Evolutionary conservation across 2,888 invertebrate genomes (phyloP).

Genomic region (Phymatocera aterrima): DNA sequence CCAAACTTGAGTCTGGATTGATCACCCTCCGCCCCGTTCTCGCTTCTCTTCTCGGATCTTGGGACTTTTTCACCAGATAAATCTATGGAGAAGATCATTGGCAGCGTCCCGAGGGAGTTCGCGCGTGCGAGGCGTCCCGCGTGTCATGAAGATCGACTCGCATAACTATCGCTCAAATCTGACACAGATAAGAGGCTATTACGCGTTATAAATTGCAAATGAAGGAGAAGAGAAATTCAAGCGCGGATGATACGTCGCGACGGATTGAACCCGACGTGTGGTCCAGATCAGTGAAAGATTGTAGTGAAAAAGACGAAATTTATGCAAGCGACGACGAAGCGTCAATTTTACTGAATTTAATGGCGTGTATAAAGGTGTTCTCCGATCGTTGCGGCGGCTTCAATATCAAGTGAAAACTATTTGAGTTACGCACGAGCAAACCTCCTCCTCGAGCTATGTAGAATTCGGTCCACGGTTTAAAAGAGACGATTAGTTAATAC

Average conservation of each 20-base stretch:
- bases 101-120: not conserved
- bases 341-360: too few species aligned
- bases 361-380: too few species aligned
- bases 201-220: conserved; percentile 11
- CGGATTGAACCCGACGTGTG: too few species aligned
- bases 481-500: conserved; percentile 23
- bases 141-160: not conserved
- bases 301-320: too few species aligned
- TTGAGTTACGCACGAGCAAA: conserved; percentile 36
- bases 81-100: conserved; percentile 15
- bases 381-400: too few species aligned
- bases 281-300: too few species aligned
- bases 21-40: not conserved
- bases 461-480: not conserved
- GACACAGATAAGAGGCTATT: not conserved
- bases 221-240: not conserved
- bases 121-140: conserved; percentile 29
- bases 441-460: not conserved
- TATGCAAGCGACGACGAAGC: too few species aligned
- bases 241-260: too few species aligned
- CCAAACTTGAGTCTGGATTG: conserved; percentile 50
- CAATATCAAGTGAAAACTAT: not conserved
- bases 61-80: not conserved
- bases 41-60: not conserved
- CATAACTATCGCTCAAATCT: not conserved